Percentiles rank a stretch among this genome's conserved stretches.
These are phyloP conservation scores for Drosophila novamexicana DNA, from an alignment of 1,140 invertebrate species.

Conservation along the genomic window DNA sequence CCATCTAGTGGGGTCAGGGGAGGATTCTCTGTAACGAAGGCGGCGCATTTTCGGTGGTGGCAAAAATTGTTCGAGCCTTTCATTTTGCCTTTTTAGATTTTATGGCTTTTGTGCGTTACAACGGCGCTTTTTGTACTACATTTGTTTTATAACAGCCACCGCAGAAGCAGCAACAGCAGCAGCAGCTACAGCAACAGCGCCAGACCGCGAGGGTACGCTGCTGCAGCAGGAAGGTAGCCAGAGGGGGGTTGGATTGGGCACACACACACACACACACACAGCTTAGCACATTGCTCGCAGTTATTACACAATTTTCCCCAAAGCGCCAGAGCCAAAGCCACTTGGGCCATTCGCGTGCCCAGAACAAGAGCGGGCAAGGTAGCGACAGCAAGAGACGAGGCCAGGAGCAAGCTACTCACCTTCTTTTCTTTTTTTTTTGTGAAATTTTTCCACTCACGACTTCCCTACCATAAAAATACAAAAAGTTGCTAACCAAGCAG, in stretches of 20 bases:
- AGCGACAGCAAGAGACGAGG: not conserved
- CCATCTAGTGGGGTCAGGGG: conserved; percentile 6
- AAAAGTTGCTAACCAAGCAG: conserved; percentile 50
- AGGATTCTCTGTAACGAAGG: conserved; percentile 34
- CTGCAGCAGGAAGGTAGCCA: conserved; percentile 33
- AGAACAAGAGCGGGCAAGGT: conserved; percentile 14
- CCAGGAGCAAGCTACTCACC: conserved; percentile 45
- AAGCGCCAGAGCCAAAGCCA: conserved; percentile 61
- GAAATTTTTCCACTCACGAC: conserved; percentile 82
- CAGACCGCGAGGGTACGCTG: conserved; percentile 47
- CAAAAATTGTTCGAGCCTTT: conserved; percentile 74
- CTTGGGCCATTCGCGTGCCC: conserved; percentile 70
- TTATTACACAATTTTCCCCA: conserved; percentile 80
- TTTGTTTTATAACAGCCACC: conserved; percentile 78
- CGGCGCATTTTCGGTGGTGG: conserved; percentile 68
- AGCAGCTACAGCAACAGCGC: conserved; percentile 22
- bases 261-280: conserved; percentile 49
- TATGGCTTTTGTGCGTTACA: conserved; percentile 81
- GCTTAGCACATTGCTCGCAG: conserved; percentile 80
- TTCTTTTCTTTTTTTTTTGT: conserved; percentile 63
- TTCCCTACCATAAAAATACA: conserved; percentile 59
- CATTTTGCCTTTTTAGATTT: conserved; percentile 81
- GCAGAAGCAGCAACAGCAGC: conserved; percentile 50
- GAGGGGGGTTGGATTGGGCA: not conserved
- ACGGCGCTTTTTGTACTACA: conserved; percentile 78